phyloP scores from a whole-genome alignment of 2,113 vertebrate genomes.

The Bubo bubo region DNA sequence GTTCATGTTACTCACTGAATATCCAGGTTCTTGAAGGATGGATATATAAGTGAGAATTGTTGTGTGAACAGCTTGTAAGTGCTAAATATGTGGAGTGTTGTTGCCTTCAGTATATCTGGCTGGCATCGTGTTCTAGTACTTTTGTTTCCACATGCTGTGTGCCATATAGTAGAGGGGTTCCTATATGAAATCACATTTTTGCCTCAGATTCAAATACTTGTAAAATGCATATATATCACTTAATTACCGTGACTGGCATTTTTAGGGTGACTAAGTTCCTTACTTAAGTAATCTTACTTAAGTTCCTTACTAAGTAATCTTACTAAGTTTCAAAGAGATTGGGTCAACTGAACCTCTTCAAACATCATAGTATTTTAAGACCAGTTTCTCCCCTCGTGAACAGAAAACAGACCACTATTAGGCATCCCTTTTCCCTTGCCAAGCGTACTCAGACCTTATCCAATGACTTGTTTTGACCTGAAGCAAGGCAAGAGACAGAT shows the following conservation, averaged over 20 bases:
- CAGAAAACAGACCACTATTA: neutral
- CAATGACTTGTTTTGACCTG: neutral
- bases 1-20: neutral
- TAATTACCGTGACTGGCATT: neutral
- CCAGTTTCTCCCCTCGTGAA: neutral
- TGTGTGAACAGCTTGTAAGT: neutral
- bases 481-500: neutral
- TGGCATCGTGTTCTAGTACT: neutral
- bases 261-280: neutral
- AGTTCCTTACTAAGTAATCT: no score
- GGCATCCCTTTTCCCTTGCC: neutral
- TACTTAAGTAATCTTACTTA: no score
- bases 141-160: neutral
- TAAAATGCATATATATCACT: neutral
- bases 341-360: neutral
- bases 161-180: neutral
- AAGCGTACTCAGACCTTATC: neutral
- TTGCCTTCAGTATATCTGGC: neutral
- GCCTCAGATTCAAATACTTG: neutral
- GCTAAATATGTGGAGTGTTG: neutral
- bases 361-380: neutral
- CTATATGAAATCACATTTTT: neutral
- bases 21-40: neutral
- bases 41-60: neutral
- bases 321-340: neutral